Evolutionary conservation across 2,888 invertebrate species (phyloP).

Genomic region (Drosophila neutralis): DNA sequence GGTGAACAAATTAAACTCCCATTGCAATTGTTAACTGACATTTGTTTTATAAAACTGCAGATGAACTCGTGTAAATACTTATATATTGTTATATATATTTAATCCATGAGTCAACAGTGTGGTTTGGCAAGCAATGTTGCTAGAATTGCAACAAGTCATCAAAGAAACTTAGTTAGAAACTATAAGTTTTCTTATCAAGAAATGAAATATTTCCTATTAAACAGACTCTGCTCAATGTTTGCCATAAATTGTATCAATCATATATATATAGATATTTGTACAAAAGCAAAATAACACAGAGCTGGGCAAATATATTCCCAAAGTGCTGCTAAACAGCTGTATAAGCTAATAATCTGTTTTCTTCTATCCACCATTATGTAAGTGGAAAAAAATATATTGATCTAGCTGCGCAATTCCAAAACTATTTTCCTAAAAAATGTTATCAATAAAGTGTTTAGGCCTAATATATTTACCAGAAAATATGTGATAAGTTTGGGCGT

Average conservation of each 20-base stretch:
- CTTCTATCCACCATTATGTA: conserved; percentile 3
- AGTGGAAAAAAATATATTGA: background rate
- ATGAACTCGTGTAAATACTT: background rate
- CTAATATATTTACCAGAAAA: conserved; percentile 77
- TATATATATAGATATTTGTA: background rate
- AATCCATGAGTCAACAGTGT: conserved; percentile 30
- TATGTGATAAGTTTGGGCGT: conserved; percentile 81
- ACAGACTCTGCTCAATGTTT: background rate
- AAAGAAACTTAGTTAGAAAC: background rate
- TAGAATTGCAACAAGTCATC: background rate
- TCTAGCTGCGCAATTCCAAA: background rate
- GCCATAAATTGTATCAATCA: background rate
- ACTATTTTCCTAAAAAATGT: background rate
- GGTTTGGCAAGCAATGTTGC: background rate
- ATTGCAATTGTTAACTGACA: conserved; percentile 9
- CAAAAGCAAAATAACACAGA: no score
- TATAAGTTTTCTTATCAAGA: background rate
- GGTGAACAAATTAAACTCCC: background rate
- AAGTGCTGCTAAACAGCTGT: background rate
- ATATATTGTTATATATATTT: background rate
- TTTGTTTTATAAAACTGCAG: background rate
- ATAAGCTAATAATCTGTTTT: background rate
- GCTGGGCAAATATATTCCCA: background rate
- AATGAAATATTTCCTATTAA: background rate
- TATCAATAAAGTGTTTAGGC: background rate